Evolutionary conservation across 2,797 vertebrate genomes (phyloP).

Genomic region (Syncerus caffer): DNA sequence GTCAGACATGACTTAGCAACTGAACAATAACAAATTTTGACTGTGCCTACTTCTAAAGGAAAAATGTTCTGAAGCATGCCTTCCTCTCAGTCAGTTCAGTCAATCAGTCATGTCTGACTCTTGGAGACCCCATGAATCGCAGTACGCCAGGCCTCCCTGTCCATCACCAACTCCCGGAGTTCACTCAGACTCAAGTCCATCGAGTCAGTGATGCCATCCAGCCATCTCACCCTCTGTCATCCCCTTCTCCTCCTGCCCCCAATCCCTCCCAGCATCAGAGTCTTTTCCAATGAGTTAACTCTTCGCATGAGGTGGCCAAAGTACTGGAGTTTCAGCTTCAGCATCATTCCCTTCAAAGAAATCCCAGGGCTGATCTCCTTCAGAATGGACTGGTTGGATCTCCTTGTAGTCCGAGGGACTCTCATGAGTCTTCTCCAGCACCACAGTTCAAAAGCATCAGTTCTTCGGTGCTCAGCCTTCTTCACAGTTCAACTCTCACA

Average conservation of each 20-base stretch:
- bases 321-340: background rate
- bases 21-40: background rate
- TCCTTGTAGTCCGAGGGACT: background rate
- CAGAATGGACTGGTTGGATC: background rate
- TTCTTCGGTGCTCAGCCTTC: background rate
- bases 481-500: background rate
- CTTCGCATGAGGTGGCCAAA: background rate
- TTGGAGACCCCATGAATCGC: accelerated
- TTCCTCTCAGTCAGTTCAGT: background rate
- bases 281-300: background rate
- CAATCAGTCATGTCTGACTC: accelerated
- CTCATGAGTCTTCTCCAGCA: background rate
- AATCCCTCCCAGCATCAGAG: background rate
- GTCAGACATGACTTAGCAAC: background rate
- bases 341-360: background rate
- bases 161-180: background rate
- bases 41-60: background rate
- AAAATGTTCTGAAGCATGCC: background rate
- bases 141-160: background rate
- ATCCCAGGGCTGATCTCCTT: background rate
- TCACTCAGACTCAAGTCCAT: background rate
- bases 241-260: background rate
- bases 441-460: background rate
- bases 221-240: background rate
- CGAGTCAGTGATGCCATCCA: background rate